A percentile compares a stretch with the other conserved stretches of the same genome.
Evolutionary conservation across 2,888 invertebrate species (phyloP).

Genomic region (Nipponacmea schrenckii): DNA sequence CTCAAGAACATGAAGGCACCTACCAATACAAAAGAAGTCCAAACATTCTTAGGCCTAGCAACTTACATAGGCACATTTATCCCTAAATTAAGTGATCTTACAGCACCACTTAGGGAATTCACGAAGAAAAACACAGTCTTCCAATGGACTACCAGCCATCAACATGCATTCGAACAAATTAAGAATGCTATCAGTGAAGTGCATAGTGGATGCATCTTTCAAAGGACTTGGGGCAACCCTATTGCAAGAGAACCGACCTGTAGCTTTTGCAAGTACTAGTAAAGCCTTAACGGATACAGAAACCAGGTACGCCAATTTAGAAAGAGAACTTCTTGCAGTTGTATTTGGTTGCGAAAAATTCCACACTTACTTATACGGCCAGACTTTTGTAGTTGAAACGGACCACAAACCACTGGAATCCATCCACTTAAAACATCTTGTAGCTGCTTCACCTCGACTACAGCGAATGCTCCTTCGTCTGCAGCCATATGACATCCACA

Average conservation of each 20-base stretch:
- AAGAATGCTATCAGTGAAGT: not conserved
- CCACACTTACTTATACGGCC: not conserved
- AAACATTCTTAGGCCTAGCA: not conserved
- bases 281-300: not conserved
- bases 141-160: conserved; percentile 3
- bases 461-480: conserved; percentile 30
- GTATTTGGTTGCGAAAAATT: not conserved
- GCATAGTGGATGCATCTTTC: not conserved
- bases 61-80: not conserved
- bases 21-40: not conserved
- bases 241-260: not conserved
- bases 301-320: not conserved
- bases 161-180: not conserved
- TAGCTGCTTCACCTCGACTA: conserved; percentile 14
- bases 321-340: not conserved
- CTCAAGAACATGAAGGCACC: not conserved
- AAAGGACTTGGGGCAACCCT: not conserved
- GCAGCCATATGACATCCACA: conserved; percentile 27
- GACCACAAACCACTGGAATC: conserved; percentile 10
- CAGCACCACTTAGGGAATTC: not conserved
- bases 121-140: not conserved
- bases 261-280: not conserved
- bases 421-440: not conserved
- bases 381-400: not conserved
- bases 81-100: not conserved